Conservation (phyloP, 2,888 invertebrate genomes). For the Alloplasta piceator region DNA sequence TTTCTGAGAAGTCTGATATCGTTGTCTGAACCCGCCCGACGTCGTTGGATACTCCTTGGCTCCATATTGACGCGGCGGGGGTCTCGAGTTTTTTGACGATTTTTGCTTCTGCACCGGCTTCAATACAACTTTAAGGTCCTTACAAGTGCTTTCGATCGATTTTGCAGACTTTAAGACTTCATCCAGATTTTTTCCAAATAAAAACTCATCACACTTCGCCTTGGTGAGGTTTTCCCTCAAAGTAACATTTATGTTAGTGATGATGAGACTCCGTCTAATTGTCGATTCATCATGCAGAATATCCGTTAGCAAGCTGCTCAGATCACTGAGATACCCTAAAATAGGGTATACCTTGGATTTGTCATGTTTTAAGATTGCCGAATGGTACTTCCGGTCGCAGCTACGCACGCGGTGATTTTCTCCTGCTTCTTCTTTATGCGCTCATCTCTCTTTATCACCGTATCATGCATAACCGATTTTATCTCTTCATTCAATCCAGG, state of each 20-base stretch:
- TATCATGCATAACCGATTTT: constrained; percentile 7
- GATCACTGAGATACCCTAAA: constrained; percentile 6
- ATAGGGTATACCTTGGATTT: constrained; percentile 4
- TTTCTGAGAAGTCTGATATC: constrained; percentile 15
- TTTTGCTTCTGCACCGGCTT: constrained; percentile 6
- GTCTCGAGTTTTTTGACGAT: constrained; percentile 25
- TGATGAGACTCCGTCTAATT: constrained; percentile 24
- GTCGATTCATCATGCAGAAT: constrained; percentile 18
- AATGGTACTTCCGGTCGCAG: constrained; percentile 21
- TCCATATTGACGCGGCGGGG: constrained; percentile 24
- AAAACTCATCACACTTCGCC: constrained; percentile 13
- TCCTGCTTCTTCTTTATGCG: constrained; percentile 36
- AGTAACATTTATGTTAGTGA: constrained; percentile 1
- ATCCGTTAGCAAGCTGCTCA: constrained; percentile 18
- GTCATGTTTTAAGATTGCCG: background rate
- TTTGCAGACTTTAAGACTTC: constrained; percentile 28
- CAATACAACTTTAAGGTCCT: constrained; percentile 13
- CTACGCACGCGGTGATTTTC: constrained; percentile 29
- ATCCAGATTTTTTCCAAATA: constrained; percentile 30
- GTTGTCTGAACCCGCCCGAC: constrained; percentile 22
- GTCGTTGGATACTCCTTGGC: constrained; percentile 4
- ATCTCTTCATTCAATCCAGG: constrained; percentile 42
- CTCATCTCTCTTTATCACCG: constrained; percentile 15
- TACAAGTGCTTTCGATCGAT: constrained; percentile 9
- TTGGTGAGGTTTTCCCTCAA: constrained; percentile 5